Evolutionary conservation across 92 coral and sea anemone genomes (phyloP), one percentile per base, ranked within the genome.

Genomic region (Pocillopora meandrina): DNA sequence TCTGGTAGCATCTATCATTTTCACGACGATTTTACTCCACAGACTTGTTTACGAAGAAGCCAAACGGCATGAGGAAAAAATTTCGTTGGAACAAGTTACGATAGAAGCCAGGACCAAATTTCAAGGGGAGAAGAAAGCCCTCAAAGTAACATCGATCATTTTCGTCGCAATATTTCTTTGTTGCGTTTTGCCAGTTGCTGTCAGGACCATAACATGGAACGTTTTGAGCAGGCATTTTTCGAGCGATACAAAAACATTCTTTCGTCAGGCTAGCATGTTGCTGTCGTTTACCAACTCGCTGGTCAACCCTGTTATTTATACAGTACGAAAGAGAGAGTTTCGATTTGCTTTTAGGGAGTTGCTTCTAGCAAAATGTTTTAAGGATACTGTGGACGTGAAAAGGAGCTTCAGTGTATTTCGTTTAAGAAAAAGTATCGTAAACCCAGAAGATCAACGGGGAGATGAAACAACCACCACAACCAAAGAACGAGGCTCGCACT

Each of bases 281-380:
- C 76, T 59, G 56, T 42, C 52, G 60, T 42, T 72, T 72, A 15
- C 16, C 12, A 72, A 52, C 9, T 72, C 76, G 18, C 33, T 72
- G 17, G 31, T 72, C 12, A 72, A 72, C 12, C 76, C 76, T 10
- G 76, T 72, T 19, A 72, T 72, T 72, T 72, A 72, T 26, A 49
- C 60, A 8, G 33, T 49, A 72, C 60, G 76, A 49, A 47, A 47
- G 17, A 52, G 5, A 72, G 18, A 49, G 60, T 72, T 72, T n/a
- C 19, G 59, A 72, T 8, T 72, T 18, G 76, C 76, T 2, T 72
- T 42, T 49, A 47, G 19, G 5, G 59, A 72, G 76, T 49, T 72
- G 60, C 31, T 72, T 10, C 42, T 42, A 47, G n/a, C 5, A 31
- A 72, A 72, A 52, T 17, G 52, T 72, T 52, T 42, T 72, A 57